Conservation (phyloP, 2,113 vertebrate species). For the Scortum barcoo region DNA sequence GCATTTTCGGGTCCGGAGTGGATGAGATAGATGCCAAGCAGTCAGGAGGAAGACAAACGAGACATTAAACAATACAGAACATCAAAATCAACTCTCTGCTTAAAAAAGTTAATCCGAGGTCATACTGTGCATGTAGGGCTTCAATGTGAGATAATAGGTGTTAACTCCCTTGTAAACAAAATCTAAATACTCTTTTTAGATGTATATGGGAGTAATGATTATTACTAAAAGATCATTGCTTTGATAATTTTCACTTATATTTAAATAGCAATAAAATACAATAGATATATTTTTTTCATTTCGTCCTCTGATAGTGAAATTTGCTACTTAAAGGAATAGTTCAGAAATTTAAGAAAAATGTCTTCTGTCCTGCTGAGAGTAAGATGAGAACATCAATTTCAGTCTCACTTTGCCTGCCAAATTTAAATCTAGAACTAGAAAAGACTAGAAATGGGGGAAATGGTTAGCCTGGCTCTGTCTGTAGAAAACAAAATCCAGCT, state of each 20-base stretch:
- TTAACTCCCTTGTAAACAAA: background rate
- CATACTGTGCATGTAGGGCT: background rate
- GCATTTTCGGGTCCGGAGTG: slow-evolving; percentile 36
- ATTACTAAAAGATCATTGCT: background rate
- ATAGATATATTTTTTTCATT: background rate
- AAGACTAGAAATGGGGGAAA: background rate
- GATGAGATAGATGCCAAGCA: slow-evolving; percentile 16
- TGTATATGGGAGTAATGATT: background rate
- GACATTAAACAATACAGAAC: slow-evolving; percentile 8
- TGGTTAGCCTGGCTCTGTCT: background rate
- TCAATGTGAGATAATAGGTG: background rate
- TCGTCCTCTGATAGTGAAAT: background rate
- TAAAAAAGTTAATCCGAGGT: slow-evolving; percentile 17
- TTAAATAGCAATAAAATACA: background rate
- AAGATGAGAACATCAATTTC: background rate
- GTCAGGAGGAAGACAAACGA: slow-evolving; percentile 42
- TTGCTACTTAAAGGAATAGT: background rate
- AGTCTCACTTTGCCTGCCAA: background rate
- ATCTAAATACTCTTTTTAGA: background rate
- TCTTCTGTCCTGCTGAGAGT: background rate
- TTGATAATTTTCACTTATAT: too few species aligned
- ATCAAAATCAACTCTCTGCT: slow-evolving; percentile 6
- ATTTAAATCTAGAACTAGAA: background rate
- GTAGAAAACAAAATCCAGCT: background rate
- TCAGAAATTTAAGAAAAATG: background rate